Evolutionary conservation across 2,113 vertebrate species (phyloP).

Genomic region (Plecotus auritus): DNA sequence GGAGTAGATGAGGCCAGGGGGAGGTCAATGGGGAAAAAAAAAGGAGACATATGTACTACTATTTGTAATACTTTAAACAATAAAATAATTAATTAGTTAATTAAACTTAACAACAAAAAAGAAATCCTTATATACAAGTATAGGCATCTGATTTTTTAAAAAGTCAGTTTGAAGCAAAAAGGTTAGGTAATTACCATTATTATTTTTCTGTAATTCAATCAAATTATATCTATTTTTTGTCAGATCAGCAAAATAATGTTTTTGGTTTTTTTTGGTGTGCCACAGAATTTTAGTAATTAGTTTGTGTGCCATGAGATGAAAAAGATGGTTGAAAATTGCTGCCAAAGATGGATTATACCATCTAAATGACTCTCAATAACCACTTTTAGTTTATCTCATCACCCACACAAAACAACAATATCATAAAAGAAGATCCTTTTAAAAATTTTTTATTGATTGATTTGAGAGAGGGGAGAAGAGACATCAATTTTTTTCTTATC

Average conservation of each 20-base stretch:
- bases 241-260: neutral
- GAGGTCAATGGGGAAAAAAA: too few relatives aligned
- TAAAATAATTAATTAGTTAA: too few relatives aligned
- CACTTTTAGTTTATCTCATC: neutral
- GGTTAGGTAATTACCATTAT: neutral
- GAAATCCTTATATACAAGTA: neutral
- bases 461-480: neutral
- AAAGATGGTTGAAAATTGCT: neutral
- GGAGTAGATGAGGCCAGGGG: too few relatives aligned
- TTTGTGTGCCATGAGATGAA: neutral
- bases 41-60: too few relatives aligned
- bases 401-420: neutral
- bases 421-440: neutral
- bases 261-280: neutral
- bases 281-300: neutral
- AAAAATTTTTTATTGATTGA: neutral
- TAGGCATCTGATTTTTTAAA: neutral
- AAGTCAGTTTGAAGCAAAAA: neutral
- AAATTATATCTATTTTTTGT: neutral
- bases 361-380: neutral
- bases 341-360: neutral
- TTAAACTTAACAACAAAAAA: neutral
- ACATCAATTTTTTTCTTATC: neutral
- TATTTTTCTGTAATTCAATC: neutral
- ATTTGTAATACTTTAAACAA: too few relatives aligned